Evolutionary conservation across 2,888 invertebrate species (phyloP).

Genomic region (Mylabris sibirica): DNA sequence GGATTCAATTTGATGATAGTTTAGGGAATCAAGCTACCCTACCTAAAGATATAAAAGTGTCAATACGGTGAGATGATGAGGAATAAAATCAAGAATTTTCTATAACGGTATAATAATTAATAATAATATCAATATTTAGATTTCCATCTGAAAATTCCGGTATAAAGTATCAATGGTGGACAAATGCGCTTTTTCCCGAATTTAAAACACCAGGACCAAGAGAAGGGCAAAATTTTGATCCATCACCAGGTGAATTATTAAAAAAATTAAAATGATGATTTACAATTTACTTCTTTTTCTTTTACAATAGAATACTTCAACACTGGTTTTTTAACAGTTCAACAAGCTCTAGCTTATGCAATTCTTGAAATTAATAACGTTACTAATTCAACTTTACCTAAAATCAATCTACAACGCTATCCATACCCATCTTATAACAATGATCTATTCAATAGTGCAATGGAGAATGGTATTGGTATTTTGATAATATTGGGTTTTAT

Average conservation of each 20-base stretch:
- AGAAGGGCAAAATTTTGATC: slow-evolving; percentile 31
- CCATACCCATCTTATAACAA: slow-evolving; percentile 73
- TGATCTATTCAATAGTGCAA: slow-evolving; percentile 69
- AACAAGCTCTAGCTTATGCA: slow-evolving; percentile 58
- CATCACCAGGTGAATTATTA: slow-evolving; percentile 36
- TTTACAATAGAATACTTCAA: slow-evolving; percentile 40
- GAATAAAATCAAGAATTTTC: too few relatives aligned
- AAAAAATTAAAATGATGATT: neutral
- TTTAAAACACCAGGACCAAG: slow-evolving; percentile 48
- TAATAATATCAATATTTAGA: slow-evolving; percentile 10
- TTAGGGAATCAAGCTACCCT: slow-evolving; percentile 59
- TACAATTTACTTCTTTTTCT: too few relatives aligned
- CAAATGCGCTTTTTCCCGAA: slow-evolving; percentile 65
- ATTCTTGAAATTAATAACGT: slow-evolving; percentile 31
- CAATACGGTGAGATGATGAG: slow-evolving; percentile 58
- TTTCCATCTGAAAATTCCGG: slow-evolving; percentile 18
- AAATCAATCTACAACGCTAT: slow-evolving; percentile 66
- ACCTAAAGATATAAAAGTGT: slow-evolving; percentile 63
- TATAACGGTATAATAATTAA: too few relatives aligned
- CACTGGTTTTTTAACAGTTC: slow-evolving; percentile 72
- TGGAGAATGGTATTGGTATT: slow-evolving; percentile 72
- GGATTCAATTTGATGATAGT: slow-evolving; percentile 67
- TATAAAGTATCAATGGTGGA: slow-evolving; percentile 67
- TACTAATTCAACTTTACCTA: slow-evolving; percentile 1
- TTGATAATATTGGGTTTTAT: slow-evolving; percentile 78